Evolutionary conservation across 2,113 vertebrate genomes (phyloP), one percentile per base, ranked within the genome.

Genomic region (Passerina amoena): DNA sequence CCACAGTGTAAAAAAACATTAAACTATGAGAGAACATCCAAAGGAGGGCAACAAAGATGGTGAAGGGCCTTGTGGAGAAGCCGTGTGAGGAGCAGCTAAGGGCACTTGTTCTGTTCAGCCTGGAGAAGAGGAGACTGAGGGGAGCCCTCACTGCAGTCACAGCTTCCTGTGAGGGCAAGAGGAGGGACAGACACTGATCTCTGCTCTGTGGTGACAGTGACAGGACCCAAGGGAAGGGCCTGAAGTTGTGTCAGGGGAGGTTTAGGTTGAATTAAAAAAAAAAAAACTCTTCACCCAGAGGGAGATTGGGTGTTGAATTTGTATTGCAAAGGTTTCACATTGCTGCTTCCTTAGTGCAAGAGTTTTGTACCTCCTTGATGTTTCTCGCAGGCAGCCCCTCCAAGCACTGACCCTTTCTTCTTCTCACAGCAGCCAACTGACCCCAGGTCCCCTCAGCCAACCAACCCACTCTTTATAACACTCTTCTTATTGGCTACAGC

Each of bases 31-130:
- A 48, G 47, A 48, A 8, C 8, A 1, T 45, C 12, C 69, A 4
- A 60, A 60, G 38, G 20, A 60, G 13, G 5, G 12, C 20, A 14
- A 8, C 9, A 38, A 53, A 14, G 45, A 25, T 14, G 13, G 4
- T 28, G 59, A 42, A 72, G 18, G 12, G 15, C 11, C 38, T 59
- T 21, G 53, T 38, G 37, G 22, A 10, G 33, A 59, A 65, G 51
- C 14, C 0, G 0, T 17, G 3, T 8, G 31, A 44, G 51, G 19
- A 45, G 37, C 0, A 0, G 14, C 37, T 66, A 51, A 59, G 22
- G 8, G 0, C 2, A 0, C 33, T 81, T 13, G 21, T 1, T 56
- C 17, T 44, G 59, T 12, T 59, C 51, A 81, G 12, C 12, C 40
- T n/a, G 51, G 44, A 50, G 35, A 9, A 22, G 28, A 40, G 61